phyloP scores from a whole-genome alignment of 1,140 invertebrate species.

The Calephelis nemesis region DNA sequence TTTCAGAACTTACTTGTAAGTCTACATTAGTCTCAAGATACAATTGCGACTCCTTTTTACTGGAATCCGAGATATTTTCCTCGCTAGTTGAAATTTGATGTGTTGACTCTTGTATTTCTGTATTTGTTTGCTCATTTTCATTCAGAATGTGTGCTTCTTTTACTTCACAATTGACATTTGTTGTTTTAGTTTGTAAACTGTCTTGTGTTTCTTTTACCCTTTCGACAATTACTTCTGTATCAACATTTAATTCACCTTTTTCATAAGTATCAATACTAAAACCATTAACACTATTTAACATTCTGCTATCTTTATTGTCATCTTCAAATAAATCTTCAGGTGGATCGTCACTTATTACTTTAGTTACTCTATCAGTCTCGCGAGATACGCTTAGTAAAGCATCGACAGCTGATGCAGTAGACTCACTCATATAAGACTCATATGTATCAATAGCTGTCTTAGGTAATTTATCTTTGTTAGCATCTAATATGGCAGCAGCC shows the following conservation, averaged over 20 bases:
- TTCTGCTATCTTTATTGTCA: constrained; percentile 46
- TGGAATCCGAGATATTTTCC: not conserved
- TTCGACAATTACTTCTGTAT: not conserved
- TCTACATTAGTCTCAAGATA: not conserved
- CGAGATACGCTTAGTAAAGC: constrained; percentile 66
- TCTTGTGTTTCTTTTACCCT: not conserved
- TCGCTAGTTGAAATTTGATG: not conserved
- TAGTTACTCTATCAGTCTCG: constrained; percentile 68
- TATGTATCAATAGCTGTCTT: constrained; percentile 32
- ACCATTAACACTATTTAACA: constrained; percentile 30
- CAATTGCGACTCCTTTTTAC: not conserved
- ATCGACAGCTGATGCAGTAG: constrained; percentile 69
- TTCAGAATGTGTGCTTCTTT: not conserved
- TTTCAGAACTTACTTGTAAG: not conserved
- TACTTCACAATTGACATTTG: not conserved
- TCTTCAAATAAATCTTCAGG: constrained; percentile 74
- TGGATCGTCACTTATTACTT: constrained; percentile 62
- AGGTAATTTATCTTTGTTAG: constrained; percentile 6
- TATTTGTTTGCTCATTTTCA: not conserved
- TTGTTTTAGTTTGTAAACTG: not conserved
- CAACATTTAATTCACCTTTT: constrained; percentile 16
- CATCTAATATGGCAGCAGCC: constrained; percentile 3
- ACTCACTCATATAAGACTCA: constrained; percentile 62
- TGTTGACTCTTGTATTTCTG: not conserved
- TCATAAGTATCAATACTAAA: constrained; percentile 24